phyloP scores from a whole-genome alignment of 2,888 invertebrate genomes.

The Campopleginae sp. region DNA sequence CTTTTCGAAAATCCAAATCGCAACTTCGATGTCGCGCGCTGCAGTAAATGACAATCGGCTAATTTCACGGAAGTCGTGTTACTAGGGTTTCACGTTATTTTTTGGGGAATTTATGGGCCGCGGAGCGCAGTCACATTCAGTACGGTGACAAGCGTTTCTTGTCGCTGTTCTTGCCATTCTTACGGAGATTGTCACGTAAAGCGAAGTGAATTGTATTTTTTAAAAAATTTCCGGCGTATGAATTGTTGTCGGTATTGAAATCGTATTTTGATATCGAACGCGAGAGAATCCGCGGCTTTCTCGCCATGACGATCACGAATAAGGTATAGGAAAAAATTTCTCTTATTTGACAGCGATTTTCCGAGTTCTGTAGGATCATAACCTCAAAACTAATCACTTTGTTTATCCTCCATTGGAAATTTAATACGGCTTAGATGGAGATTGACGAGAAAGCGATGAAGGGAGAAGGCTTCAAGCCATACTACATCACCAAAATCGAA shows the following conservation, averaged over 20 bases:
- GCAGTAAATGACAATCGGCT: background rate
- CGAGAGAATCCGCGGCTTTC: constrained; percentile 38
- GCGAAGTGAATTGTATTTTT: constrained; percentile 14
- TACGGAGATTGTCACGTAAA: constrained; percentile 16
- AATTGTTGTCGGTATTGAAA: constrained; percentile 12
- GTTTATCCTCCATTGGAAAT: background rate
- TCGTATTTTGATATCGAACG: constrained; percentile 3
- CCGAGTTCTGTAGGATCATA: background rate
- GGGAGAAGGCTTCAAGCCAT: constrained; percentile 96
- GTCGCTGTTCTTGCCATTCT: constrained; percentile 25
- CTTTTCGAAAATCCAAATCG: background rate
- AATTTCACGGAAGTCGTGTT: background rate
- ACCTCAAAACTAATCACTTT: constrained; percentile 4
- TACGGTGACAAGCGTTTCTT: constrained; percentile 69
- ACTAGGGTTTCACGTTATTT: constrained; percentile 3
- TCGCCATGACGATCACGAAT: constrained; percentile 80
- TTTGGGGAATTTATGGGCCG: constrained; percentile 16
- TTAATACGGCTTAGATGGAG: constrained; percentile 87
- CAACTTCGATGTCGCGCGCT: background rate
- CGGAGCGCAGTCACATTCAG: constrained; percentile 11
- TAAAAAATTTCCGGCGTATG: constrained; percentile 24
- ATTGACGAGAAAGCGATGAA: constrained; percentile 88
- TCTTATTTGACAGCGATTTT: constrained; percentile 6
- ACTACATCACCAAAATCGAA: constrained; percentile 99
- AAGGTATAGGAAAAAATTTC: constrained; percentile 74